Conservation (phyloP, 2,113 vertebrate species). For the Arenaria interpres region DNA sequence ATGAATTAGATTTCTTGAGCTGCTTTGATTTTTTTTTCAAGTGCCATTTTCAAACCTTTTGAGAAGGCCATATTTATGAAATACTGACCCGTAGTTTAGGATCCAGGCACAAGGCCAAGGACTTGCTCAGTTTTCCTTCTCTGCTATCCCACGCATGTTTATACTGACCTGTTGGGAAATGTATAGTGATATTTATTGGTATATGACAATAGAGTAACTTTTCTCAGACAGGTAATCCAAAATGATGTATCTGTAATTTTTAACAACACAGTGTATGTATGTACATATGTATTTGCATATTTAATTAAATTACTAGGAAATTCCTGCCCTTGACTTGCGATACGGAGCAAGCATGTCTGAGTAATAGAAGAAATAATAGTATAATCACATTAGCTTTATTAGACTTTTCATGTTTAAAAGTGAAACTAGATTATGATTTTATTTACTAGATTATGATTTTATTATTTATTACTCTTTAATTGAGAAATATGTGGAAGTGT, state of each 20-base stretch:
- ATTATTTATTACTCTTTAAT: constrained; percentile 49
- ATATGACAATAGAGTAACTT: not conserved
- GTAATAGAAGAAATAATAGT: constrained; percentile 27
- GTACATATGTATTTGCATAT: not conserved
- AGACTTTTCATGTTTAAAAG: constrained; percentile 52
- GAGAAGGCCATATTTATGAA: not conserved
- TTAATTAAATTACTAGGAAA: constrained; percentile 25
- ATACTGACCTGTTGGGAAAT: not conserved
- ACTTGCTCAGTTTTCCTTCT: not conserved
- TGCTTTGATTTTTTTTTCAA: not conserved
- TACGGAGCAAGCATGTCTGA: constrained; percentile 34
- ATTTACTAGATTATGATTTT: constrained; percentile 39
- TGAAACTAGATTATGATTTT: constrained; percentile 35
- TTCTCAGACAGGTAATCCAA: not conserved
- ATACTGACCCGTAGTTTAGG: not conserved
- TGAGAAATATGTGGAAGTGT: constrained; percentile 64
- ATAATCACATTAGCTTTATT: constrained; percentile 64
- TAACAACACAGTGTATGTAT: not conserved
- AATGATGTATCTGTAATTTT: not conserved
- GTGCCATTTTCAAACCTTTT: not conserved
- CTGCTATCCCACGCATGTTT: not conserved
- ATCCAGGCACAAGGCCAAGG: not conserved
- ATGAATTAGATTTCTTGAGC: not conserved
- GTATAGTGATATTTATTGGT: not conserved
- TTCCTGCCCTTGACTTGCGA: constrained; percentile 47